These are phyloP conservation scores for Chondrilla cf. caribensis DNA, from an alignment of 37 sponge, comb jelly and placozoan genomes.

Conservation along the genomic window DNA sequence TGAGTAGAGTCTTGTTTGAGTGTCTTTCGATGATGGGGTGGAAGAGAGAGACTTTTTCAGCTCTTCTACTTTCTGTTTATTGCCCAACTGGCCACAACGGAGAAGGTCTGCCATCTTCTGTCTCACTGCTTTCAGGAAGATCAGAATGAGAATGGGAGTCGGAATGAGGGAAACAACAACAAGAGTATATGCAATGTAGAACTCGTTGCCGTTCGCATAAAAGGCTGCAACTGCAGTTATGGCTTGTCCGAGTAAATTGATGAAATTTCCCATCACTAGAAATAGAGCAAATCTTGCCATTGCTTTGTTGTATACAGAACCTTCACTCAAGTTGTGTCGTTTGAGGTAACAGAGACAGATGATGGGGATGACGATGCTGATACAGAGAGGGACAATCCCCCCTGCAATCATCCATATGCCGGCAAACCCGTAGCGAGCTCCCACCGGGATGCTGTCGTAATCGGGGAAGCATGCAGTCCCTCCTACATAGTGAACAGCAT, in stretches of 20 bases:
- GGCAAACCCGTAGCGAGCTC: not conserved
- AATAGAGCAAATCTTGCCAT: not conserved
- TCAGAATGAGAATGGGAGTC: too few relatives aligned
- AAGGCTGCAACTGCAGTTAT: too few relatives aligned
- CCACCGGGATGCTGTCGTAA: not conserved
- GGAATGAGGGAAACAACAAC: too few relatives aligned
- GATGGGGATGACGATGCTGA: not conserved
- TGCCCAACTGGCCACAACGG: too few relatives aligned
- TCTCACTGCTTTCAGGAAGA: too few relatives aligned
- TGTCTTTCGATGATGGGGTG: too few relatives aligned
- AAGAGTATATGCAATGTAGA: too few relatives aligned
- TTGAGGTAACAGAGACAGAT: slow-evolving; percentile 2
- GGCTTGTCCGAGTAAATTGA: not conserved
- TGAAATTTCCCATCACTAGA: not conserved
- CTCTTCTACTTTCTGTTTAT: too few relatives aligned
- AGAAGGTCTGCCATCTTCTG: too few relatives aligned
- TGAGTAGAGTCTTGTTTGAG: too few relatives aligned
- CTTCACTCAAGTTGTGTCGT: not conserved
- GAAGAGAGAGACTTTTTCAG: too few relatives aligned
- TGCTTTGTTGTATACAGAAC: not conserved
- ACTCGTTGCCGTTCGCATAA: too few relatives aligned
- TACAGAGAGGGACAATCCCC: not conserved
- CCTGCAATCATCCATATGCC: not conserved
- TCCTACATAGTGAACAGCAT: not conserved
- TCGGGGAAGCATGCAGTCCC: not conserved